Evolutionary conservation across 2,797 vertebrate genomes (phyloP).

Genomic region (Phrynocephalus forsythii): DNA sequence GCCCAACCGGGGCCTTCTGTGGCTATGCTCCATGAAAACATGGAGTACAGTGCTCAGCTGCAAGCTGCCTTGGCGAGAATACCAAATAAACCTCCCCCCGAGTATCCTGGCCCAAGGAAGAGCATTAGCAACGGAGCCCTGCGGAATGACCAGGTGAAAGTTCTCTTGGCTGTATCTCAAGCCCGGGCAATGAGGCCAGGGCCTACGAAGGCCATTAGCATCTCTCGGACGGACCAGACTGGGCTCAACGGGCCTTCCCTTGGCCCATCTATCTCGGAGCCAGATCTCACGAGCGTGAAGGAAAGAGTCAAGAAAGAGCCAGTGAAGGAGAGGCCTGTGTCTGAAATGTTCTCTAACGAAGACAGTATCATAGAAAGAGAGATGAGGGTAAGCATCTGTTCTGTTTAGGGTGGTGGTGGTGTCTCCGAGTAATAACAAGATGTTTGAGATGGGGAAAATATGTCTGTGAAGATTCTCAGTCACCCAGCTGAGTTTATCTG

Average conservation of each 20-base stretch:
- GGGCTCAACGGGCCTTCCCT: conserved; percentile 85
- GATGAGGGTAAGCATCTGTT: conserved; percentile 86
- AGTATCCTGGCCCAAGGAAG: conserved; percentile 92
- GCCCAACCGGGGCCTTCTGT: conserved; percentile 84
- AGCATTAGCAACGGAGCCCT: conserved; percentile 84
- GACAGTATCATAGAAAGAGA: conserved; percentile 98
- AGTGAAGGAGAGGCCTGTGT: conserved; percentile 94
- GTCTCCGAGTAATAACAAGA: neutral
- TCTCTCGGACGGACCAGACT: conserved; percentile 86
- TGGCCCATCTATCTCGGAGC: conserved; percentile 94
- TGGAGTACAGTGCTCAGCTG: conserved; percentile 88
- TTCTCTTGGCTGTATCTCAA: conserved; percentile 77
- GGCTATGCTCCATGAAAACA: conserved; percentile 85
- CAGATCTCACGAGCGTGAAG: conserved; percentile 95
- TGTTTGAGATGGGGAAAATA: neutral
- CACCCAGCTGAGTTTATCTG: too few relatives aligned
- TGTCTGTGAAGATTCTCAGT: neutral
- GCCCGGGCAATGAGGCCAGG: conserved; percentile 77
- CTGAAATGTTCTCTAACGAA: conserved; percentile 96
- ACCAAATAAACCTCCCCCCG: conserved; percentile 94
- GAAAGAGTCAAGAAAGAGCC: conserved; percentile 95
- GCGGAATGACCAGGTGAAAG: conserved; percentile 78
- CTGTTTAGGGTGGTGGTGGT: fast-evolving
- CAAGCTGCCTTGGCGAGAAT: conserved; percentile 94
- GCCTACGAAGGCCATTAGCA: conserved; percentile 80